Evolutionary conservation across 2,113 vertebrate genomes (phyloP).

Genomic region (Callionymus lyra): DNA sequence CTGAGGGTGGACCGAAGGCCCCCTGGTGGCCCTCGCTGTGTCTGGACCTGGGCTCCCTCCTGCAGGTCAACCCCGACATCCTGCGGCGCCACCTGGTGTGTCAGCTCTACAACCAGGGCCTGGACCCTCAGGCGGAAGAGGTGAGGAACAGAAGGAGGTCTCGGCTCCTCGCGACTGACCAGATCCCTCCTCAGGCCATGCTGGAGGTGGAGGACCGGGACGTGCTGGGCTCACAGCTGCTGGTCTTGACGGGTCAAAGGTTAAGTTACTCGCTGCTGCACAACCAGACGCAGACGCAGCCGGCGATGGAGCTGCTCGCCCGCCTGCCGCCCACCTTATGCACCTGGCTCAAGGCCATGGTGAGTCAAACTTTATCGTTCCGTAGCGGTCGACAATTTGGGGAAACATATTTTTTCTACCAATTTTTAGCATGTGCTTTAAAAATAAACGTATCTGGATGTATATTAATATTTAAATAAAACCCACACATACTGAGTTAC

Average conservation of each 20-base stretch:
- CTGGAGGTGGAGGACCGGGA: slow-evolving; percentile 87
- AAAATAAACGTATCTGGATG: no score
- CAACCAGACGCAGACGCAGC: slow-evolving; percentile 73
- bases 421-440: no score
- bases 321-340: slow-evolving; percentile 85
- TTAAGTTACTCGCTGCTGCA: slow-evolving; percentile 80
- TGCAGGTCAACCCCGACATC: slow-evolving; percentile 83
- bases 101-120: slow-evolving; percentile 87
- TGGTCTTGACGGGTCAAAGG: slow-evolving; percentile 86
- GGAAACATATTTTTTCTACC: no score
- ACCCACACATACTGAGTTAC: no score
- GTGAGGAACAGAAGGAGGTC: slow-evolving; percentile 63
- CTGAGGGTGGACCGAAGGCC: slow-evolving; percentile 48
- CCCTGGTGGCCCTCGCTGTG: slow-evolving; percentile 80
- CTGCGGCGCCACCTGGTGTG: slow-evolving; percentile 82
- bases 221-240: slow-evolving; percentile 88
- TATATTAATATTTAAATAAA: no score
- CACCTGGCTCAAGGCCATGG: slow-evolving; percentile 98
- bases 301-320: slow-evolving; percentile 85
- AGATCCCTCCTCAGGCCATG: slow-evolving; percentile 68
- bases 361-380: no score
- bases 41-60: slow-evolving; percentile 74
- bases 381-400: no score
- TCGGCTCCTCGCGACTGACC: no score
- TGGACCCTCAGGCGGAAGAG: slow-evolving; percentile 85